Evolutionary conservation across 1,140 invertebrate species (phyloP).

Genomic region (Calliphora vicina): DNA sequence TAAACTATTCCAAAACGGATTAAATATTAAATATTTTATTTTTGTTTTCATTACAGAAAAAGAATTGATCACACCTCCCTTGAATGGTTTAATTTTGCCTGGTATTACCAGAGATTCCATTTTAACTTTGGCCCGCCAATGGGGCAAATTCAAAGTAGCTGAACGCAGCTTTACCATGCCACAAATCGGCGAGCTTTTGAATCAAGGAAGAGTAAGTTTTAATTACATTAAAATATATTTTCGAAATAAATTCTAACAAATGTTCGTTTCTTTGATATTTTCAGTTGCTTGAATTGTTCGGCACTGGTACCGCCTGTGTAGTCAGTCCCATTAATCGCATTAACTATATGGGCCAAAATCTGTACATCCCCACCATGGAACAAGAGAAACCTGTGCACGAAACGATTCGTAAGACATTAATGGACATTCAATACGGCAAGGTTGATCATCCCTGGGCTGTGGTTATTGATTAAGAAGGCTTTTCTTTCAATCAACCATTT

Average conservation of each 20-base stretch:
- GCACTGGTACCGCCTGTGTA: slow-evolving; percentile 91
- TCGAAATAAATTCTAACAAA: not conserved
- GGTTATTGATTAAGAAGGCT: slow-evolving; percentile 52
- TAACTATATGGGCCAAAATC: slow-evolving; percentile 71
- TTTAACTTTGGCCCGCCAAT: slow-evolving; percentile 80
- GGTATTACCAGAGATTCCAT: slow-evolving; percentile 92
- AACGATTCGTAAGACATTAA: slow-evolving; percentile 75
- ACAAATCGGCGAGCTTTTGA: slow-evolving; percentile 76
- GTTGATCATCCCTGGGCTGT: slow-evolving; percentile 81
- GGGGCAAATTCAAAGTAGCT: slow-evolving; percentile 87
- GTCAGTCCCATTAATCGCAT: slow-evolving; percentile 89
- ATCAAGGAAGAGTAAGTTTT: slow-evolving; percentile 82
- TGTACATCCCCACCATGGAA: slow-evolving; percentile 79
- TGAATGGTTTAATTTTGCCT: slow-evolving; percentile 91
- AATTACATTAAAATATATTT: not conserved
- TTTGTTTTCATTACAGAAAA: slow-evolving; percentile 71
- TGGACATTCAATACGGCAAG: slow-evolving; percentile 87
- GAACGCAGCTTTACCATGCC: slow-evolving; percentile 89
- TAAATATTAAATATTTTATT: slow-evolving; percentile 20
- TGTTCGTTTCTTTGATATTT: not conserved
- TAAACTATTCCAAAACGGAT: not conserved
- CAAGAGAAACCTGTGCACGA: slow-evolving; percentile 74
- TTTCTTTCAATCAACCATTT: not conserved
- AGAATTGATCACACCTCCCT: slow-evolving; percentile 91
- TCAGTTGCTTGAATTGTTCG: slow-evolving; percentile 92